phyloP scores from a whole-genome alignment of 2,113 vertebrate genomes.

The Sander vitreus region DNA sequence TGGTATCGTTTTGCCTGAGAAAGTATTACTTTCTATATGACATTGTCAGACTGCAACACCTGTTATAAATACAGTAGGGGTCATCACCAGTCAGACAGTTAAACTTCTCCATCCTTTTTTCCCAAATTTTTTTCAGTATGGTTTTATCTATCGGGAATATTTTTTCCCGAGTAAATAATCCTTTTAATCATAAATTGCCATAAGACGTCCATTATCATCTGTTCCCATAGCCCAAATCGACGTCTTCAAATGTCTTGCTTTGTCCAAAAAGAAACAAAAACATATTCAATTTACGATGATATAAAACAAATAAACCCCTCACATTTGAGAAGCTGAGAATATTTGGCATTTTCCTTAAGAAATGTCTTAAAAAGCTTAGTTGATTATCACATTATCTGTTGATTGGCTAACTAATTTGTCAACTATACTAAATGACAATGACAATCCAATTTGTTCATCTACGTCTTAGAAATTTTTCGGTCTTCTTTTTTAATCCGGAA shows the following conservation, averaged over 20 bases:
- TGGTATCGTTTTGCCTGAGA: not conserved
- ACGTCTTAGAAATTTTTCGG: not conserved
- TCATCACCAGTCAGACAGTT: not conserved
- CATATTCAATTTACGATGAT: not conserved
- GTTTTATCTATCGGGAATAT: not conserved
- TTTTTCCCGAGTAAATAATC: not conserved
- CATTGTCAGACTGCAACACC: not conserved
- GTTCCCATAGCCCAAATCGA: not conserved
- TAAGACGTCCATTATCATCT: not conserved
- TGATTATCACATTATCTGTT: not conserved
- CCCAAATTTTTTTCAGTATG: not conserved
- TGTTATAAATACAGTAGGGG: not conserved
- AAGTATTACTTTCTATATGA: not conserved
- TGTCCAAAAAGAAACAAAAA: not conserved
- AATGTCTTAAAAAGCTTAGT: not conserved
- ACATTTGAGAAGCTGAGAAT: not conserved
- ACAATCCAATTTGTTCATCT: not conserved
- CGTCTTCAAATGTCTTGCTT: not conserved
- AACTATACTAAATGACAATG: not conserved
- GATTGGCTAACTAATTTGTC: not conserved
- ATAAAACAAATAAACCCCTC: not conserved
- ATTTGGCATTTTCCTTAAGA: not conserved
- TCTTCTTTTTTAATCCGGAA: not conserved
- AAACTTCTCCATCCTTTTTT: not conserved
- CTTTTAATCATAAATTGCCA: not conserved